These are phyloP conservation scores for Pteronura brasiliensis DNA, from an alignment of 2,113 vertebrate species.

Conservation along the genomic window DNA sequence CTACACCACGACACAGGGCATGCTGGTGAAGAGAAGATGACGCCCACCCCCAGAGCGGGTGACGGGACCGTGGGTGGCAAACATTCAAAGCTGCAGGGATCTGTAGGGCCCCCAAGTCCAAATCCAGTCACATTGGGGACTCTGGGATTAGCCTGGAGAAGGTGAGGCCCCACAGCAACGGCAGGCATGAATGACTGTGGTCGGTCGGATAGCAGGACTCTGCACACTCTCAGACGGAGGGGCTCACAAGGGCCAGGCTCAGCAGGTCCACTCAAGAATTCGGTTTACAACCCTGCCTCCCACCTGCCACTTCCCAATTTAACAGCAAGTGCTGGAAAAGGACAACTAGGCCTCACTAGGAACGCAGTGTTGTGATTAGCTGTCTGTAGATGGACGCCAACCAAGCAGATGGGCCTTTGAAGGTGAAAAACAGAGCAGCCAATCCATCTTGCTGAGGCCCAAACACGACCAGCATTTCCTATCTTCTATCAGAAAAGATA, in stretches of 20 bases:
- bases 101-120: background rate
- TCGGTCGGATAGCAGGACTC: background rate
- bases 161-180: rapidly evolving
- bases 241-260: background rate
- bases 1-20: background rate
- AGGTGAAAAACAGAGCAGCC: background rate
- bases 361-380: background rate
- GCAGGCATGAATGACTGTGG: background rate
- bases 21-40: background rate
- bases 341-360: background rate
- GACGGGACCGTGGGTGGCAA: background rate
- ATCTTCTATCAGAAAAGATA: background rate
- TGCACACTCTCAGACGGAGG: background rate
- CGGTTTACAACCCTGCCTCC: background rate
- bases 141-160: background rate
- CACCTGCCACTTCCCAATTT: background rate
- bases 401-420: background rate
- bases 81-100: background rate
- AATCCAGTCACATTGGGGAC: background rate
- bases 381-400: rapidly evolving
- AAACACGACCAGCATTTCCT: background rate
- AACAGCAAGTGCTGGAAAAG: background rate
- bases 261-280: background rate
- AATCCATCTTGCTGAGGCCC: background rate
- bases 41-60: background rate